These are phyloP conservation scores for Trypoxylus dichotomus DNA, from an alignment of 1,140 invertebrate genomes.

Conservation along the genomic window DNA sequence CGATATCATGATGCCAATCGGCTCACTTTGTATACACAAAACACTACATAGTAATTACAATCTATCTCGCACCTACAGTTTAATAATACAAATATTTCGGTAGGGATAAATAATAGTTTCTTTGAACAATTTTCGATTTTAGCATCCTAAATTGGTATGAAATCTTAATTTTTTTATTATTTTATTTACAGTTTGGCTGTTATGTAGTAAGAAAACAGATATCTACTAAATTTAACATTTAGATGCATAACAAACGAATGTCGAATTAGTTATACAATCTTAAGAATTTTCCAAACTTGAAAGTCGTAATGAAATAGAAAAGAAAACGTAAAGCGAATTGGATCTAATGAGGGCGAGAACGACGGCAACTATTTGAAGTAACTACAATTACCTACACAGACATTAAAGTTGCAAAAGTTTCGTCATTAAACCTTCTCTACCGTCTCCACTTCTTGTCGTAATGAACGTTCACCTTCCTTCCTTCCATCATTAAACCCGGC, in stretches of 20 bases:
- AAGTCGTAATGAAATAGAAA: background rate
- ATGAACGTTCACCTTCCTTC: background rate
- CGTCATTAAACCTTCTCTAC: background rate
- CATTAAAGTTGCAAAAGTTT: background rate
- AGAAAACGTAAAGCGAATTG: background rate
- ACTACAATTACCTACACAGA: slow-evolving; percentile 2
- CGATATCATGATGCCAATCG: too few relatives aligned
- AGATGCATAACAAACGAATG: background rate
- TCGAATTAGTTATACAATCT: too few relatives aligned
- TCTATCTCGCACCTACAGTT: too few relatives aligned
- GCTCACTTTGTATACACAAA: too few relatives aligned
- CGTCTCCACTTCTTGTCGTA: background rate
- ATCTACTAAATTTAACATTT: background rate
- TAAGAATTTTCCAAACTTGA: background rate
- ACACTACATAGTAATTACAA: too few relatives aligned
- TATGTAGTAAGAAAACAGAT: too few relatives aligned
- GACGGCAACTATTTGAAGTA: background rate
- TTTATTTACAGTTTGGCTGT: too few relatives aligned
- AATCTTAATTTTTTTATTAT: too few relatives aligned
- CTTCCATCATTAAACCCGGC: background rate
- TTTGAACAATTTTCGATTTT: too few relatives aligned
- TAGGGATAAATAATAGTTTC: too few relatives aligned
- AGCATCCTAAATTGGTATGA: too few relatives aligned
- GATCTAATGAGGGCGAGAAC: background rate
- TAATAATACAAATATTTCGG: too few relatives aligned